Conservation (phyloP, 2,888 invertebrate genomes). For the Drosophila rubida region DNA sequence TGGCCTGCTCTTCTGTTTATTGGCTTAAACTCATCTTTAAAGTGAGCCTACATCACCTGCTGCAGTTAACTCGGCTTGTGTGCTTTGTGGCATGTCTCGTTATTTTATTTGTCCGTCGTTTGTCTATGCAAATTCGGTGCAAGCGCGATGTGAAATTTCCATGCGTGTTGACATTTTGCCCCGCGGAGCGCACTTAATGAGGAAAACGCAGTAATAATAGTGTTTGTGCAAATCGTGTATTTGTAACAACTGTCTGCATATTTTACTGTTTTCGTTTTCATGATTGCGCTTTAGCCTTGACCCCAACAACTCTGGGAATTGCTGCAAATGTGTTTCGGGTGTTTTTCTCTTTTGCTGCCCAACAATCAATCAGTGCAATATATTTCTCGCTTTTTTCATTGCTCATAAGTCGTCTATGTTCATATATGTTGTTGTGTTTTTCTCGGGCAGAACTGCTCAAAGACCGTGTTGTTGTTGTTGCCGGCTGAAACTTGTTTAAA, state of each 20-base stretch:
- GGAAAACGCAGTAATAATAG: background rate
- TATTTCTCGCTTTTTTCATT: conserved; percentile 14
- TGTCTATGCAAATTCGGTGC: conserved; percentile 59
- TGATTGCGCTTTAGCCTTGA: conserved; percentile 47
- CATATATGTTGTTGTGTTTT: no score
- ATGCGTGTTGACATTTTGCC: conserved; percentile 2
- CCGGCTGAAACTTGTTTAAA: conserved; percentile 46
- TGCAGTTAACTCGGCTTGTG: conserved; percentile 1
- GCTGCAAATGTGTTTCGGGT: conserved; percentile 2
- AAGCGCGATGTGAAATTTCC: conserved; percentile 1
- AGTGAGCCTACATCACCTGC: conserved; percentile 41
- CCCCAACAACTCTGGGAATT: conserved; percentile 56
- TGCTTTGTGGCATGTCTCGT: conserved; percentile 41
- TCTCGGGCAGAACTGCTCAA: background rate
- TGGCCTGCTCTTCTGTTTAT: conserved; percentile 29
- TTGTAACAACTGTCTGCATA: background rate
- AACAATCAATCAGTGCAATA: conserved; percentile 65
- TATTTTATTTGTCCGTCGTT: conserved; percentile 53
- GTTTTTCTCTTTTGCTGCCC: conserved; percentile 13
- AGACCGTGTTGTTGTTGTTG: conserved; percentile 15
- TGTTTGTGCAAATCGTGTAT: background rate
- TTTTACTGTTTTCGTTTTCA: conserved; percentile 2
- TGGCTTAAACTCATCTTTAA: conserved; percentile 39
- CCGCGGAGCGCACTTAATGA: background rate
- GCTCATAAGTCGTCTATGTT: background rate